Conservation (phyloP, 92 coral and sea anemone species). For the Muricea muricata region DNA sequence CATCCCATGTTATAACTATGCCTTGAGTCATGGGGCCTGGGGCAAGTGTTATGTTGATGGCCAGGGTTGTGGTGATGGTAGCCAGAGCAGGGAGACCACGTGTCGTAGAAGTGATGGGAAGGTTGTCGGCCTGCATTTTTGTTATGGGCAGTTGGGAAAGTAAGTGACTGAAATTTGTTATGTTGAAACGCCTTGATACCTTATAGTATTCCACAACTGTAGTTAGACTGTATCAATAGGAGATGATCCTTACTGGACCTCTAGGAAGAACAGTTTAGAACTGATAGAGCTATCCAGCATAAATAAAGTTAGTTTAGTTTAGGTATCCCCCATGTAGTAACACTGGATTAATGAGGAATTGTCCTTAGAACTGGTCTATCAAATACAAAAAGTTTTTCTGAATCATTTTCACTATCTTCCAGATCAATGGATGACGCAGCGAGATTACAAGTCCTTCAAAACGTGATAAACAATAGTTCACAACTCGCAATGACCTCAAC, state of each 20-base stretch:
- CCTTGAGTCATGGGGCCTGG: constrained; percentile 19
- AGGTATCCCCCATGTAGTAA: background rate
- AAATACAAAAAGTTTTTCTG: background rate
- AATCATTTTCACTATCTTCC: no score
- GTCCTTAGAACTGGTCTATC: background rate
- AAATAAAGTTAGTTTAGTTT: no score
- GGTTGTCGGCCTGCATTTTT: constrained; percentile 15
- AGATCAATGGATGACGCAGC: background rate
- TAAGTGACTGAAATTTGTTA: constrained; percentile 7
- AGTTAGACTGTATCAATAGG: background rate
- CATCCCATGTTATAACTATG: constrained; percentile 6
- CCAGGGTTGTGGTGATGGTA: constrained; percentile 36
- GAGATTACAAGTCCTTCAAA: background rate
- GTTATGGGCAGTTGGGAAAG: constrained; percentile 17
- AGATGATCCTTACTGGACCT: no score
- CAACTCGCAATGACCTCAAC: background rate
- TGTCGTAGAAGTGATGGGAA: constrained; percentile 33
- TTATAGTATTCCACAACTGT: no score
- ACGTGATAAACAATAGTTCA: constrained; percentile 13
- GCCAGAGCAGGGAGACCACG: constrained; percentile 12
- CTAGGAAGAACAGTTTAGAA: no score
- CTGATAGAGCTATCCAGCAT: no score
- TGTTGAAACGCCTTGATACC: no score
- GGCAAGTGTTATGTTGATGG: constrained; percentile 44
- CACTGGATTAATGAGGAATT: background rate